Base-by-base conservation (phyloP, 2,797 vertebrate species). In the Enteromius paludinosus region DNA sequence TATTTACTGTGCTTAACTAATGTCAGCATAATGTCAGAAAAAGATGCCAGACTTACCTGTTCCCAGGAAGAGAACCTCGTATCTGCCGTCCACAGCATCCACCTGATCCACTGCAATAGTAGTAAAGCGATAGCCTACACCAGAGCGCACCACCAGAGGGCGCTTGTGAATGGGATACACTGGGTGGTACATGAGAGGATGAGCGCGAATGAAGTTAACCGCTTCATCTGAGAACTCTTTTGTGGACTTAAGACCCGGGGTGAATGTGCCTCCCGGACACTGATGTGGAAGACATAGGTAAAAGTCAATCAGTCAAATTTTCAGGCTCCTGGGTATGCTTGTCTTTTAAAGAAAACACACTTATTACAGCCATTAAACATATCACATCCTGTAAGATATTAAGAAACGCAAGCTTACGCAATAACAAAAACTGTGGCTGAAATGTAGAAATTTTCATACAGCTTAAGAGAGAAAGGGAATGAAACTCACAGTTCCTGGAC, bases 201-300 rank as follows among this genome's bases (percentile, higher is more conserved):
- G 96, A 0, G 93, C 88, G 12, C 96, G 91, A 86, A 96, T 93
- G 83, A 97, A 97, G 87, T 95, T 95, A 75, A 96, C 92, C 6
- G 95, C 94, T 84, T 96, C 96, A 1, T 96, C 96, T 5, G 96
- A 95, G 59, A 96, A 96, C 87, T 95, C 93, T 80, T 95, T 95
- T 30, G 95, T 96, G 70, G 96, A 95, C n/a, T 87, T 92, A 82
- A 96, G 89, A 4, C 93, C 94, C 0, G 96, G 94, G 41, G 96
- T 96, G 85, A 96, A 96, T 14, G 95, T 95, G 84, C 96, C 96
- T 83, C 96, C 96, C 0, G 96, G 95, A 92, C 96, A 97, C 96
- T 97, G 86, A 72, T 70, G 43, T 75, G 54, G 35, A 49, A 64
- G 35, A 84, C 23, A 72, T 41, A 65, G 20, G 33, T 28, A 41